Base-by-base conservation (phyloP, 1,140 invertebrate genomes). In the Drosophila ficusphila region DNA sequence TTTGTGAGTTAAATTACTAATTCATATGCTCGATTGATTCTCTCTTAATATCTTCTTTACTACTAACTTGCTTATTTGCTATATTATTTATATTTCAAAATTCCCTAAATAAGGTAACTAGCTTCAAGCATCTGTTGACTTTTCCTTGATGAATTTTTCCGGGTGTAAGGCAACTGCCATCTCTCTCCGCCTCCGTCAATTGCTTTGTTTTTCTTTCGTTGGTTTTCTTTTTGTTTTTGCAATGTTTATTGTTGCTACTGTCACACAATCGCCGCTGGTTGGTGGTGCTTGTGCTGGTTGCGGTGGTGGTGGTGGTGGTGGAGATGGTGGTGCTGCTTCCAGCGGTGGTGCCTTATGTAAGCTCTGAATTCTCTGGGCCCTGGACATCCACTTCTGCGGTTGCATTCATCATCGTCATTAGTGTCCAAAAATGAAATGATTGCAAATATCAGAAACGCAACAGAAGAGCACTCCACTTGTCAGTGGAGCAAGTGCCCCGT, bases 351-450 rank as follows among this genome's bases (percentile, higher is more conserved):
- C 56, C 71, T 79, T 83, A 79, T 72, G 76, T 68, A 83, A 83
- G 70, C 51, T 12, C 56, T 67, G 56, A 48, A 73, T 79, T 78
- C 81, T 79, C 76, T 79, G 7, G 61, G 36, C 64, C 54, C 79
- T 85, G 79, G 79, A 82, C 79, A 83, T 78, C 72, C 79, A 85
- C 76, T 69, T 71, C 41, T 33, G 14, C 19, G 62, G 58, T 67
- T 72, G 79, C 75, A 79, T 73, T 71, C 71, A 75, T 85, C 81
- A 75, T 67, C 81, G 76, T 79, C 79, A 83, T 82, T 82, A 82
- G 69, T 78, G 78, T 82, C 78, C 74, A 76, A 85, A 78, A 74
- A 78, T 70, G 62, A 83, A 83, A 85, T 79, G 71, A 71, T 83
- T 83, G 79, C 79, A 83, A 83, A 82, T 85, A 82, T 82, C 51